phyloP scores from a whole-genome alignment of 2,888 invertebrate species.

The Spodoptera picta region DNA sequence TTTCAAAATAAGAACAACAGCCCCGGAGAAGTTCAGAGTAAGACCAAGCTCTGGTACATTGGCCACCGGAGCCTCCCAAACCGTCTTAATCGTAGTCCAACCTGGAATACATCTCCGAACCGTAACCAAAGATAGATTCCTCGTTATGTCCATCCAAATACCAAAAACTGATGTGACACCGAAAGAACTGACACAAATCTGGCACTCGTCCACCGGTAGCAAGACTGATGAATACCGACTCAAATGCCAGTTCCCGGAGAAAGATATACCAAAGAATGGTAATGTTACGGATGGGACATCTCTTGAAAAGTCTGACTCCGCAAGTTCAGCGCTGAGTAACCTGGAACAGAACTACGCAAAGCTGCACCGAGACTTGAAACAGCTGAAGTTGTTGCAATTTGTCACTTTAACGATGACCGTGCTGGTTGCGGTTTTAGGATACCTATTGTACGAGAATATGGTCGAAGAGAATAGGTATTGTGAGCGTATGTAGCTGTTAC shows the following conservation, averaged over 20 bases:
- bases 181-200: slow-evolving; percentile 91
- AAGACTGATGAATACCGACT: slow-evolving; percentile 92
- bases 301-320: slow-evolving; percentile 93
- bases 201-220: slow-evolving; percentile 90
- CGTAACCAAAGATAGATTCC: slow-evolving; percentile 94
- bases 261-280: slow-evolving; percentile 76
- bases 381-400: slow-evolving; percentile 74
- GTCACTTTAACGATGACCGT: slow-evolving; percentile 72
- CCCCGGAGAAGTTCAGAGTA: slow-evolving; percentile 98
- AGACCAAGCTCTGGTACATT: slow-evolving; percentile 95
- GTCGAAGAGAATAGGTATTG: slow-evolving; percentile 72
- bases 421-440: slow-evolving; percentile 72
- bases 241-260: slow-evolving; percentile 90
- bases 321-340: slow-evolving; percentile 90
- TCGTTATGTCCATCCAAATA: slow-evolving; percentile 94
- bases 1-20: slow-evolving; percentile 97
- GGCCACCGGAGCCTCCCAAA: slow-evolving; percentile 89
- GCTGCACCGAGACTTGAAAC: slow-evolving; percentile 71
- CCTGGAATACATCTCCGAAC: slow-evolving; percentile 91
- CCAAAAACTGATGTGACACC: slow-evolving; percentile 87
- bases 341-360: slow-evolving; percentile 75
- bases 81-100: slow-evolving; percentile 92
- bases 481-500: slow-evolving; percentile 78
- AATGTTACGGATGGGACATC: slow-evolving; percentile 64
- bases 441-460: slow-evolving; percentile 72